phyloP scores from a whole-genome alignment of 2,797 vertebrate species.

The Lagodon rhomboides region DNA sequence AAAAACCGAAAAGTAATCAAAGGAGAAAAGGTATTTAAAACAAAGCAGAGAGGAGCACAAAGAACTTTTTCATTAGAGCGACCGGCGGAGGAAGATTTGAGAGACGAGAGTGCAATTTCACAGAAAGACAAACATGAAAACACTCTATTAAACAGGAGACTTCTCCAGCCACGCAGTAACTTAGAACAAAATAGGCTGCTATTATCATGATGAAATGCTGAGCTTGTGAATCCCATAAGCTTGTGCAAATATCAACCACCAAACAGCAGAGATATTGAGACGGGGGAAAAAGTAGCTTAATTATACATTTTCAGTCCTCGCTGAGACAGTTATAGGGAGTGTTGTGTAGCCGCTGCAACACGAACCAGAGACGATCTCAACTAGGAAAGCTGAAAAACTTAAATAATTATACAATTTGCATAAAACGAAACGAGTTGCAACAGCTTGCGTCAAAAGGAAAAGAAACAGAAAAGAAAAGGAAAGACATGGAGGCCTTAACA shows the following conservation, averaged over 20 bases:
- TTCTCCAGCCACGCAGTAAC: slow-evolving; percentile 41
- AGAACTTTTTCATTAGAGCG: slow-evolving; percentile 21
- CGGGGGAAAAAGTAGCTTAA: slow-evolving; percentile 39
- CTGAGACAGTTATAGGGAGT: slow-evolving; percentile 27
- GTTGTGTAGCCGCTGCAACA: slow-evolving; percentile 33
- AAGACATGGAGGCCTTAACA: background rate
- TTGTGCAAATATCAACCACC: slow-evolving; percentile 59
- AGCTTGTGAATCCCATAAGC: slow-evolving; percentile 53
- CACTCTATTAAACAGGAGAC: slow-evolving; percentile 45
- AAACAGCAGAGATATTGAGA: slow-evolving; percentile 51
- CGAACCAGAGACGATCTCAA: slow-evolving; percentile 24
- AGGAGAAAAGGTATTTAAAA: slow-evolving; percentile 1
- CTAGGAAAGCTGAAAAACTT: background rate
- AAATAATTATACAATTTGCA: background rate
- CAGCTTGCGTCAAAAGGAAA: background rate
- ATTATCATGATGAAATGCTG: slow-evolving; percentile 60
- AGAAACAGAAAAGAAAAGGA: background rate
- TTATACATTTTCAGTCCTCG: slow-evolving; percentile 50
- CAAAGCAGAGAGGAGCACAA: background rate
- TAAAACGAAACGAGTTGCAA: background rate
- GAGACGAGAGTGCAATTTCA: slow-evolving; percentile 37
- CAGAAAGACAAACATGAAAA: slow-evolving; percentile 46
- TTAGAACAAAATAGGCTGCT: slow-evolving; percentile 58
- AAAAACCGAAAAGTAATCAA: background rate
- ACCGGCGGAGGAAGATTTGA: slow-evolving; percentile 1